Percentiles rank a stretch among this genome's conserved stretches.
Evolutionary conservation across 2,797 vertebrate species (phyloP).

Genomic region (Gallinago solitaria): DNA sequence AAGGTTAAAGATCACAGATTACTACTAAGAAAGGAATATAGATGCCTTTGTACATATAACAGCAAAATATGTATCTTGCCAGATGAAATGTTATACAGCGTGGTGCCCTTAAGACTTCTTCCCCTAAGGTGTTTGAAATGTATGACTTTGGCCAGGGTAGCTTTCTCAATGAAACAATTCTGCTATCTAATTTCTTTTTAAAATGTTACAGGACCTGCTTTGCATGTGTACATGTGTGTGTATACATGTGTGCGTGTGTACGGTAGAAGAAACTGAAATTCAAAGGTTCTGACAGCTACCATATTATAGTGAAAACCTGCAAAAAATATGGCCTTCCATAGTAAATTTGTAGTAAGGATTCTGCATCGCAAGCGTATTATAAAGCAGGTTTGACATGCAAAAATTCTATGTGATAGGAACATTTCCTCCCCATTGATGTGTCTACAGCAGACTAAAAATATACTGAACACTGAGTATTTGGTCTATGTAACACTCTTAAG

Average conservation of each 20-base stretch:
- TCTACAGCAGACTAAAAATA: conserved; percentile 52
- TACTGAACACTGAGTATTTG: not conserved
- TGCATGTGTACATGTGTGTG: not conserved
- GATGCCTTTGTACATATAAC: not conserved
- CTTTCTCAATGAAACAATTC: not conserved
- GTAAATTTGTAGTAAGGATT: not conserved
- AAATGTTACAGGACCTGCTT: not conserved
- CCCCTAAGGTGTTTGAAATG: not conserved
- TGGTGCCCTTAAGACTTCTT: not conserved
- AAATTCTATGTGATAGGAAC: not conserved
- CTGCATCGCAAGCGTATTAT: not conserved
- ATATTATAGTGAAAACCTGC: not conserved
- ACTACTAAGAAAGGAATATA: not conserved
- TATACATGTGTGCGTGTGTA: fast-evolving
- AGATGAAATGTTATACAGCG: not conserved
- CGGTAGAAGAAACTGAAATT: not conserved
- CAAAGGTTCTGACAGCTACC: not conserved
- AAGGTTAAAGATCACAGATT: not conserved
- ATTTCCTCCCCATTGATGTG: not conserved
- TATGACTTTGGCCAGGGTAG: not conserved
- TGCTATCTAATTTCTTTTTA: not conserved
- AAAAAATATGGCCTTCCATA: not conserved
- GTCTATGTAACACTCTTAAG: conserved; percentile 33
- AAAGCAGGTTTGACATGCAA: not conserved
- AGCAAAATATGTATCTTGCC: not conserved